Evolutionary conservation across 2,113 vertebrate genomes (phyloP).

Genomic region (Phocoena phocoena): DNA sequence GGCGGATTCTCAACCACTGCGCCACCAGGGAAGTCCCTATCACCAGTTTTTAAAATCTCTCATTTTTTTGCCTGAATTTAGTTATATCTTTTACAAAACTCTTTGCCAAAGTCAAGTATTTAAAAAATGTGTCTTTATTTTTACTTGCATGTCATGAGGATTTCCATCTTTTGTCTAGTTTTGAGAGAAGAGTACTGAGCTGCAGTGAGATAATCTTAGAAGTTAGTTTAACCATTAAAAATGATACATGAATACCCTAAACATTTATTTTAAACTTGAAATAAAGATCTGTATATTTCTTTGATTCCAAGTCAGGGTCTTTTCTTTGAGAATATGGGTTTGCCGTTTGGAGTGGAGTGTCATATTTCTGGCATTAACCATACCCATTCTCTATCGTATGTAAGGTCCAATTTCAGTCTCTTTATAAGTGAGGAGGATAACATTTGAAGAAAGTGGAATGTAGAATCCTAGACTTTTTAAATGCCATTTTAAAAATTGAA

Average conservation of each 20-base stretch:
- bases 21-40: neutral
- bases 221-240: slow-evolving; percentile 11
- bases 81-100: neutral
- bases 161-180: slow-evolving; percentile 1
- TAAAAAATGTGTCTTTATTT: neutral
- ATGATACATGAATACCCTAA: neutral
- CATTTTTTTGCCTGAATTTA: neutral
- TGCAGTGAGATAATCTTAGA: neutral
- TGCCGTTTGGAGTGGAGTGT: neutral
- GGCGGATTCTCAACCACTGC: no score
- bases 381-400: neutral
- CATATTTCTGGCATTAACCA: neutral
- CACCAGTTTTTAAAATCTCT: neutral
- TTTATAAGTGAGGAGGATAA: neutral
- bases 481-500: neutral
- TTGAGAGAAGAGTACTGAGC: neutral
- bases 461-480: neutral
- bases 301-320: neutral
- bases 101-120: slow-evolving; percentile 2
- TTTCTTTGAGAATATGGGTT: slow-evolving; percentile 1
- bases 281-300: neutral
- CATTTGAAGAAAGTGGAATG: neutral
- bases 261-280: slow-evolving; percentile 3
- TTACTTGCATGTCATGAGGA: neutral
- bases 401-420: neutral